Evolutionary conservation across 1,140 invertebrate genomes (phyloP), one percentile per base, ranked within the genome.

Genomic region (Phortica variegata): DNA sequence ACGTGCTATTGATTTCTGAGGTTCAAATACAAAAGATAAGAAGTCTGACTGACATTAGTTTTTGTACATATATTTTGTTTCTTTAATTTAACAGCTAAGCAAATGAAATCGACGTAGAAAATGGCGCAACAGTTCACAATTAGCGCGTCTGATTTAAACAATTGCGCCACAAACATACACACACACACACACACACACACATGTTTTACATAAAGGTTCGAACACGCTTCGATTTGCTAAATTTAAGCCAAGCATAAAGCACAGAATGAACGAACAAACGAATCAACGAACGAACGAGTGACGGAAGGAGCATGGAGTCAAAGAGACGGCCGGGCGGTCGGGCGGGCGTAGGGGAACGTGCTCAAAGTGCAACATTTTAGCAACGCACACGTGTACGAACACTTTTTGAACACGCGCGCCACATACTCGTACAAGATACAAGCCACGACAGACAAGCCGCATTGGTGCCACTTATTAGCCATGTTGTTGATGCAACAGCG

Each of bases 191-290:
- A 38, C 12, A 17, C 18, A 38, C 16, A 38, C 9, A 38, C 6
- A 38, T 3, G 15, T 6, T 38, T 13, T 38, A 38, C n/a, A n/a
- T n/a, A n/a, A n/a, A n/a, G n/a, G n/a, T n/a, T n/a, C 34, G 20
- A 41, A 51, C 50, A 32, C 54, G 60, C 47, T 68, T 62, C 63
- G 63, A 66, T 68, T 66, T 66, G 63, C 63, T 66, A 66, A 62
- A 62, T 55, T 66, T 66, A 68, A 66, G 63, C 63, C 62, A 59
- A 60, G 60, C 63, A 63, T 47, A 68, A 60, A 63, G 63, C 63
- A 66, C 63, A 36, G 36, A n/a, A 41, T 23, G n/a, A 20, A 40
- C 32, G 9, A 39, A 12, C 5, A 44, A 33, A 18, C 15, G 23
- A 29, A 31, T 16, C 7, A 29, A 31, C 16, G 36, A 6, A 29